A percentile compares a stretch with the other conserved stretches of the same genome.
Conservation (phyloP, 2,888 invertebrate genomes). For the Cenopis cana region DNA sequence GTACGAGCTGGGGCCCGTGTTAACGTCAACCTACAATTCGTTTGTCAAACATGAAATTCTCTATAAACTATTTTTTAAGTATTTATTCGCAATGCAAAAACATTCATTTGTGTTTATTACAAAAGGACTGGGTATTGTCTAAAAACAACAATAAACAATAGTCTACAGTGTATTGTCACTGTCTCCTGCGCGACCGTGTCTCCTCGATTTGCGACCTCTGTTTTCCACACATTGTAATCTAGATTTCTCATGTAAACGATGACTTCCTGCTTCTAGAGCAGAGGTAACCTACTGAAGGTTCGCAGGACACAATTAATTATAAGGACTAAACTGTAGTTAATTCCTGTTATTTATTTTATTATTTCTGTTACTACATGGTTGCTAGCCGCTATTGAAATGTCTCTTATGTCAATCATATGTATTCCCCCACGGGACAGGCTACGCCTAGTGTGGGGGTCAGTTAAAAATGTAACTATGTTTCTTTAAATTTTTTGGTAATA, state of each 20-base stretch:
- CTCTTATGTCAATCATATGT: no score
- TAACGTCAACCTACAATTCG: not conserved
- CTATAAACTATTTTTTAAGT: not conserved
- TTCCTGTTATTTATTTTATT: no score
- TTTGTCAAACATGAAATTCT: not conserved
- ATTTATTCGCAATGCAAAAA: constrained; percentile 1
- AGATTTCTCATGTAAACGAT: constrained; percentile 10
- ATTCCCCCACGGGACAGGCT: no score
- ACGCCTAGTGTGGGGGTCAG: no score
- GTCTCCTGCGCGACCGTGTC: constrained; percentile 21
- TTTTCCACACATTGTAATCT: constrained; percentile 10
- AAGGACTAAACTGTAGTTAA: no score
- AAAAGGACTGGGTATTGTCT: not conserved
- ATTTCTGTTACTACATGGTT: no score
- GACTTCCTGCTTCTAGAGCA: constrained; percentile 8
- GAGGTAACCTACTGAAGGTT: not conserved
- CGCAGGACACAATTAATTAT: not conserved
- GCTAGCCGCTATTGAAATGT: no score
- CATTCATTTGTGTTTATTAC: constrained; percentile 3
- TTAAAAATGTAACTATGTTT: no score
- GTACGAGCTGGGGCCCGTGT: no score
- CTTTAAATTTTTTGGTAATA: no score
- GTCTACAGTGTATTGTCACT: constrained; percentile 9
- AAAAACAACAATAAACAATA: constrained; percentile 1
- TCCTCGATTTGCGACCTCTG: constrained; percentile 17